Base-by-base conservation (phyloP, 2,888 invertebrate genomes). In the Hyles lineata region DNA sequence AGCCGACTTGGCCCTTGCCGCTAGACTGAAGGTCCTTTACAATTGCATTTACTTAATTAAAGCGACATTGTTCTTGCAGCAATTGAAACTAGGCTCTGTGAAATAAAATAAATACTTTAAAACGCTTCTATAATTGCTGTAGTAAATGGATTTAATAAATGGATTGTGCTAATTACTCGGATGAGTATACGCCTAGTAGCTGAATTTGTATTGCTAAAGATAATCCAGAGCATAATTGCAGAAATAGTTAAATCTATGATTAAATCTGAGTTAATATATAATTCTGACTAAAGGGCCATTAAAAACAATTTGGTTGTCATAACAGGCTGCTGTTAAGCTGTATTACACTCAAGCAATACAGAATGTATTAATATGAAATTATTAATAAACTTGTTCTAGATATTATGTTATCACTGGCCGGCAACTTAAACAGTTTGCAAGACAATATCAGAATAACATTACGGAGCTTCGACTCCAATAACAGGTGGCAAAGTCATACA, bases 1-100 rank as follows among this genome's bases (percentile, higher is more conserved):
- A 32, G 21, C 35, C 78, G 77, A 55, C 74, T 76, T 75, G 35
- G 35, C 69, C 35, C 59, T 71, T 67, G 21, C 32, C 70, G 43
- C 63, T 69, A 55, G 17, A 72, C 35, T 23, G 59, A 67, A 67
- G 67, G 67, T 67, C 67, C 50, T 67, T 63, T 50, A 50, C 43
- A 67, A 67, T 50, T 50, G 67, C 67, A 67, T 67, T 67, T 67
- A 67, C 50, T 67, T 67, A 17, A 67, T 67, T 67, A 67, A 67
- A 67, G 43, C 67, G 67, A 67, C 67, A 43, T 67, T 67, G 67
- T 23, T 67, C 50, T 50, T 50, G 21, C 43, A 43, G 43, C 43
- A 6, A 67, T 67, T 67, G 50, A 43, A 67, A 67, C 43, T 67
- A 21, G 43, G 23, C 67, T 67, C 50, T 43, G 67, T 67, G 21